phyloP scores from a whole-genome alignment of 2,797 vertebrate genomes.

The Centroberyx gerrardi region DNA sequence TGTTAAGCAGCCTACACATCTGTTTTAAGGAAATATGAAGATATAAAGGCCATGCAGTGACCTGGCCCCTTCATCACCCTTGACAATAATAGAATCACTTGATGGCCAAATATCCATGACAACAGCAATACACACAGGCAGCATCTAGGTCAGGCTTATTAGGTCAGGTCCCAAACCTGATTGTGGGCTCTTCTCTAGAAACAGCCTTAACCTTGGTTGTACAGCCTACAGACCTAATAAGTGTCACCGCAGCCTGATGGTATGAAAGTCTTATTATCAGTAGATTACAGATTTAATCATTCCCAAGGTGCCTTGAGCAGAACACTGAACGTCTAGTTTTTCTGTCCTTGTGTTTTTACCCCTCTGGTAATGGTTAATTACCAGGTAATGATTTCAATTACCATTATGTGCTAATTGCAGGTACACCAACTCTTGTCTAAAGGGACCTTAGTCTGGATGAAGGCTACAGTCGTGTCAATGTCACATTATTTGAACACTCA shows the following conservation, averaged over 20 bases:
- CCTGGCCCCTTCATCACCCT: slow-evolving; percentile 12
- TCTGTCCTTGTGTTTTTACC: too few relatives aligned
- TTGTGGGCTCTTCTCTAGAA: not conserved
- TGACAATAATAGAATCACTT: slow-evolving; percentile 27
- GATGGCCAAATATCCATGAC: slow-evolving; percentile 34
- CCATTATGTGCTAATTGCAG: too few relatives aligned
- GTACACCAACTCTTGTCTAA: too few relatives aligned
- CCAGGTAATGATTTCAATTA: too few relatives aligned
- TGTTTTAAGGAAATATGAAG: not conserved
- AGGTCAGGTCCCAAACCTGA: not conserved
- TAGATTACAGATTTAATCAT: not conserved
- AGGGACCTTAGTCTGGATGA: not conserved
- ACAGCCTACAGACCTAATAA: not conserved
- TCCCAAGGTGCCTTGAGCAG: too few relatives aligned
- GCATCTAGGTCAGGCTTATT: slow-evolving; percentile 10
- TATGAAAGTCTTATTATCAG: too few relatives aligned
- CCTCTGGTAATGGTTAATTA: too few relatives aligned
- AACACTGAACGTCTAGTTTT: too few relatives aligned
- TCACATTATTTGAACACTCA: not conserved
- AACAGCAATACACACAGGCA: slow-evolving; percentile 32
- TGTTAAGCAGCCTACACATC: not conserved
- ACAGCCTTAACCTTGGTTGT: not conserved
- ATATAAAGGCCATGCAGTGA: slow-evolving; percentile 14
- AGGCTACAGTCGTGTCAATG: not conserved
- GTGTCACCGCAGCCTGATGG: too few relatives aligned